Evolutionary conservation across 1,140 invertebrate genomes (phyloP).

Genomic region (Drosophila mayri): DNA sequence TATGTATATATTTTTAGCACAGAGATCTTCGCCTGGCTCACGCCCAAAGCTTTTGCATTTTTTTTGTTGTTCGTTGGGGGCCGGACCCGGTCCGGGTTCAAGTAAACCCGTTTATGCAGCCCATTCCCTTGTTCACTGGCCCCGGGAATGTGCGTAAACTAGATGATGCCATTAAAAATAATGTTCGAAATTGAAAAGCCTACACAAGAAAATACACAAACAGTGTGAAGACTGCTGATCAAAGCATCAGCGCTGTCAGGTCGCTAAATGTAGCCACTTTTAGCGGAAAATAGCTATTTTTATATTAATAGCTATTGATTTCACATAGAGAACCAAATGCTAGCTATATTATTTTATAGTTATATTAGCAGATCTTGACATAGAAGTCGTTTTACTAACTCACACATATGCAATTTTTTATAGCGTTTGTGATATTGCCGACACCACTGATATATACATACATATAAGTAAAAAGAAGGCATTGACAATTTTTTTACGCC

Average conservation of each 20-base stretch:
- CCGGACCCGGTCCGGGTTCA: constrained; percentile 39
- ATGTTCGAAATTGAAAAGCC: constrained; percentile 48
- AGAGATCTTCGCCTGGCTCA: constrained; percentile 33
- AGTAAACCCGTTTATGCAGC: constrained; percentile 46
- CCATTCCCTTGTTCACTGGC: not conserved
- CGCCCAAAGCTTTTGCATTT: constrained; percentile 20
- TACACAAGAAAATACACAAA: not conserved
- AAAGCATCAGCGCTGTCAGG: too few relatives aligned
- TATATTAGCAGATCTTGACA: too few relatives aligned
- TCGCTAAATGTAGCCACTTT: too few relatives aligned
- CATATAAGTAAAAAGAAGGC: not conserved
- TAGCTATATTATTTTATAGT: too few relatives aligned
- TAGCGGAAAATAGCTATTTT: too few relatives aligned
- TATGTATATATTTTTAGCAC: constrained; percentile 54
- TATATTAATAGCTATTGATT: too few relatives aligned
- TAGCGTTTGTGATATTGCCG: too few relatives aligned
- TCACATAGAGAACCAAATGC: too few relatives aligned
- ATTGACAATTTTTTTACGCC: constrained; percentile 43
- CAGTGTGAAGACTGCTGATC: too few relatives aligned
- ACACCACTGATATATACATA: too few relatives aligned
- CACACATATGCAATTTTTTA: too few relatives aligned
- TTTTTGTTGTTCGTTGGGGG: constrained; percentile 32
- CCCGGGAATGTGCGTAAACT: constrained; percentile 35
- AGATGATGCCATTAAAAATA: constrained; percentile 58
- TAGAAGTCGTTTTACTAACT: too few relatives aligned